phyloP scores from a whole-genome alignment of 2,797 vertebrate species.

The Catamblyrhynchus diadema region DNA sequence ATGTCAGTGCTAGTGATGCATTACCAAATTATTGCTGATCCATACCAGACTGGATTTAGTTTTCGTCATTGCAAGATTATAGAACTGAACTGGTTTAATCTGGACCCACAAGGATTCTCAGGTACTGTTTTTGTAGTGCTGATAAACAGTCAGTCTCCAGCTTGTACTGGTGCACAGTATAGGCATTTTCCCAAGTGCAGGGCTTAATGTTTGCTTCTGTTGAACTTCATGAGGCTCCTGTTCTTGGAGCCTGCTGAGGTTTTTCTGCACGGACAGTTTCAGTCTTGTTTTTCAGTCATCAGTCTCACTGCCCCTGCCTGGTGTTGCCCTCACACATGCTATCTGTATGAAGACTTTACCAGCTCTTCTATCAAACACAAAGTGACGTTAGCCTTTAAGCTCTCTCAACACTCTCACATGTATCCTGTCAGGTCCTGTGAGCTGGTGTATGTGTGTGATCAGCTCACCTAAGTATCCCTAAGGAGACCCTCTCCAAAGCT shows the following conservation, averaged over 20 bases:
- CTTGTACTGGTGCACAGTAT: neutral
- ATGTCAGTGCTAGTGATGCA: neutral
- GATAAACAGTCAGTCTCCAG: neutral
- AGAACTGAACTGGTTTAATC: neutral
- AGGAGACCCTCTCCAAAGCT: neutral
- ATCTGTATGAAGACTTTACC: neutral
- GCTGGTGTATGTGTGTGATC: neutral
- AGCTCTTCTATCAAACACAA: neutral
- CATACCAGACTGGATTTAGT: neutral
- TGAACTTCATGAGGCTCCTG: neutral
- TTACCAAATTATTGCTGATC: neutral
- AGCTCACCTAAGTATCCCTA: neutral
- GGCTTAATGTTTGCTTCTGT: neutral
- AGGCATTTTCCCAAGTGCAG: neutral
- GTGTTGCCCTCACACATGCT: neutral
- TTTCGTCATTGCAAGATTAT: neutral
- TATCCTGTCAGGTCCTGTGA: neutral
- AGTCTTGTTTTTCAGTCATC: neutral
- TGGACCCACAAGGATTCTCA: neutral
- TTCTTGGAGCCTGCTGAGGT: neutral
- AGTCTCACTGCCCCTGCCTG: neutral
- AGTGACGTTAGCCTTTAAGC: neutral
- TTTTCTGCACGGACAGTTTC: neutral
- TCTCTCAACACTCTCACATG: rapidly evolving
- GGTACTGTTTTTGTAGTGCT: neutral